Conservation (phyloP, 2,113 vertebrate species). For the Bolborhynchus lineola region DNA sequence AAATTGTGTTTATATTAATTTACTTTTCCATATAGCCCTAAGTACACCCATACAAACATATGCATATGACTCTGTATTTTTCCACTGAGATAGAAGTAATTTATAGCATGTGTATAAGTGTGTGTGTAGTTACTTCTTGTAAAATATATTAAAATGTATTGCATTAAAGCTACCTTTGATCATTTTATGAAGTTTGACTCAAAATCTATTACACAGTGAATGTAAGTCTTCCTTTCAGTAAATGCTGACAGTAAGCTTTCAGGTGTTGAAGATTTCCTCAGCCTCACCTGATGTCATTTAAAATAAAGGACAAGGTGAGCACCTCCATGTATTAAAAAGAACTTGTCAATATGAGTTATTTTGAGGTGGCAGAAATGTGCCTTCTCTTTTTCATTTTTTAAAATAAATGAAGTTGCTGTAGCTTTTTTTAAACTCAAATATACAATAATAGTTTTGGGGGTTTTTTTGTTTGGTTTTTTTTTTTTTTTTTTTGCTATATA, state of each 20-base stretch:
- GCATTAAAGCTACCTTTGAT: conserved; percentile 3
- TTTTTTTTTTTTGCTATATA: neutral
- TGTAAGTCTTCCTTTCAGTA: neutral
- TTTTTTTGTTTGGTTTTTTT: too few species aligned
- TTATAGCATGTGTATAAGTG: neutral
- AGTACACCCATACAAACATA: neutral
- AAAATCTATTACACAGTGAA: neutral
- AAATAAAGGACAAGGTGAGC: neutral
- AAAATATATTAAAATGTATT: neutral
- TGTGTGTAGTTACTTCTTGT: neutral
- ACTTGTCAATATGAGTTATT: neutral
- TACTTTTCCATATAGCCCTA: neutral
- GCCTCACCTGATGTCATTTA: conserved; percentile 11
- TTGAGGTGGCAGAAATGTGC: neutral
- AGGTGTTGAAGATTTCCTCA: conserved; percentile 16
- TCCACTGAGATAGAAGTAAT: neutral
- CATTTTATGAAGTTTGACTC: neutral
- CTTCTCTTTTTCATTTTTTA: conserved; percentile 9
- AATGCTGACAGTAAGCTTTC: neutral
- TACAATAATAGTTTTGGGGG: neutral
- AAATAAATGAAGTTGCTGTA: conserved; percentile 27
- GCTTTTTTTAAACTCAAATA: conserved; percentile 16
- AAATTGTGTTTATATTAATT: neutral
- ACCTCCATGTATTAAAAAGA: neutral
- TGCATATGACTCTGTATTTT: neutral